Conservation (phyloP, 1,140 invertebrate genomes). For the Drosophila suzukii region DNA sequence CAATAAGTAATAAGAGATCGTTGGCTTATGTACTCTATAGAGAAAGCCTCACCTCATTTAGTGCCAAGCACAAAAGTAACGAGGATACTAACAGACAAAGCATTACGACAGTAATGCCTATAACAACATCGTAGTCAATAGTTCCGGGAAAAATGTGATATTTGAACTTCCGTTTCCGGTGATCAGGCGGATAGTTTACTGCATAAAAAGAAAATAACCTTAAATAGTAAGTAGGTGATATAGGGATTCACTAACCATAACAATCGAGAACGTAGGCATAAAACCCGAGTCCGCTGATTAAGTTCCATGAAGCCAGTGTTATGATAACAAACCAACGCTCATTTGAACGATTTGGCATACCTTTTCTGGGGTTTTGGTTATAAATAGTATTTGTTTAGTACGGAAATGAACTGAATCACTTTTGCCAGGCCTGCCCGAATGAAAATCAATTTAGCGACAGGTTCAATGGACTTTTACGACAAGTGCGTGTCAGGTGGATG, state of each 20-base stretch:
- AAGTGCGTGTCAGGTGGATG: slow-evolving; percentile 62
- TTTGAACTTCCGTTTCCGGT: slow-evolving; percentile 4
- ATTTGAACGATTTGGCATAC: slow-evolving; percentile 5
- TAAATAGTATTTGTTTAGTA: slow-evolving; percentile 12
- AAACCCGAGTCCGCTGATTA: slow-evolving; percentile 14
- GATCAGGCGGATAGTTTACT: slow-evolving; percentile 23
- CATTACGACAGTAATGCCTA: slow-evolving; percentile 16
- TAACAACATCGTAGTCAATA: slow-evolving; percentile 9
- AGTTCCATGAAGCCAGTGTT: slow-evolving; percentile 16
- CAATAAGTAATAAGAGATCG: neutral
- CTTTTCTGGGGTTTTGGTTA: neutral
- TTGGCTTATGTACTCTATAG: neutral
- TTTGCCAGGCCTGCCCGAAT: slow-evolving; percentile 18
- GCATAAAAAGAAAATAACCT: neutral
- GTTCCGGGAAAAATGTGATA: slow-evolving; percentile 14
- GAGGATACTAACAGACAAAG: slow-evolving; percentile 8
- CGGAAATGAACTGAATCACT: slow-evolving; percentile 15
- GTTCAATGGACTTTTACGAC: slow-evolving; percentile 66
- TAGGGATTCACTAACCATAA: slow-evolving; percentile 6
- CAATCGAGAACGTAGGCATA: slow-evolving; percentile 25
- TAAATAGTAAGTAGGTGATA: neutral
- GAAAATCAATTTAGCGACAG: slow-evolving; percentile 66
- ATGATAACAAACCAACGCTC: slow-evolving; percentile 1
- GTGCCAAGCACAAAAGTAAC: neutral
- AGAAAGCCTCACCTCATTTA: neutral